These are phyloP conservation scores for Varanus salvator DNA, from an alignment of 2,113 vertebrate species.

Conservation along the genomic window DNA sequence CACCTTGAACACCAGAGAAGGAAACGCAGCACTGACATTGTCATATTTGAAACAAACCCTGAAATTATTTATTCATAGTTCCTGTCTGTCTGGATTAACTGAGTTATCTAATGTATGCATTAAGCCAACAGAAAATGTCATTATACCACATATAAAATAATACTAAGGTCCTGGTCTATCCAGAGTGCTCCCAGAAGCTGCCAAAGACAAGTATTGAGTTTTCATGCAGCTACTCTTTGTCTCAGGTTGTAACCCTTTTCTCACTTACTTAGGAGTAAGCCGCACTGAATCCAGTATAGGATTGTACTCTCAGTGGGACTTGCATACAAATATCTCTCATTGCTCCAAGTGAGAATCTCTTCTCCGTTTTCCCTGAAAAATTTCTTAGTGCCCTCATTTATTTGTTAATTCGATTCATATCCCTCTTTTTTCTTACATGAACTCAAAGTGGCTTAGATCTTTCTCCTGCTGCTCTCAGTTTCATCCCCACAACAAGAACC, in stretches of 20 bases:
- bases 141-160: neutral
- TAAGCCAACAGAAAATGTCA: neutral
- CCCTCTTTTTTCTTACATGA: too few relatives aligned
- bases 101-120: slow-evolving; percentile 3
- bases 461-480: too few relatives aligned
- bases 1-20: slow-evolving; percentile 41
- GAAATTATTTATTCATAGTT: too few relatives aligned
- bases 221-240: neutral
- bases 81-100: slow-evolving; percentile 2
- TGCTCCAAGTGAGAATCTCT: neutral
- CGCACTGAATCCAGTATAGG: neutral
- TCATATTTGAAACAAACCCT: too few relatives aligned
- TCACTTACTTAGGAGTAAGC: neutral
- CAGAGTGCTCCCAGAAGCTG: neutral
- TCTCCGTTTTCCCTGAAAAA: too few relatives aligned
- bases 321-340: neutral
- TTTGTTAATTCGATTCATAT: too few relatives aligned
- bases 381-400: too few relatives aligned
- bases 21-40: neutral
- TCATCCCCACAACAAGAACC: too few relatives aligned
- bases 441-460: too few relatives aligned
- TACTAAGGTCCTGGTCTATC: too few relatives aligned
- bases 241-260: neutral
- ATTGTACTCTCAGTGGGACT: neutral
- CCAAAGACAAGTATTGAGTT: neutral